Base-by-base conservation (phyloP, 2,888 invertebrate genomes). In the Steinernema hermaphroditum region DNA sequence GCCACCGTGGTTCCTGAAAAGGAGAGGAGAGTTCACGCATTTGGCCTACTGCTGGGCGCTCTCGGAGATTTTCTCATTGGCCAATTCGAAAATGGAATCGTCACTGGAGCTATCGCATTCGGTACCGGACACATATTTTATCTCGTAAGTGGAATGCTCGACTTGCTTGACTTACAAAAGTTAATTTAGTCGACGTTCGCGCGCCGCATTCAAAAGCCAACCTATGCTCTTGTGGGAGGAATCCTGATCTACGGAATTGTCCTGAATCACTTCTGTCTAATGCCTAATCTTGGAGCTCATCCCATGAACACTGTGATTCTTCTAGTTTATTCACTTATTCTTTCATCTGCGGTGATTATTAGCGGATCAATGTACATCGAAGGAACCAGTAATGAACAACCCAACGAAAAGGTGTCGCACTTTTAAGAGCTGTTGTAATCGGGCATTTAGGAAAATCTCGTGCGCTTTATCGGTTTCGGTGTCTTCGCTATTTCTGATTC, bases 401-500 rank as follows among this genome's bases (percentile, higher is more conserved):
- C 72, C 12, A 69, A 43, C n/a, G 43, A 37, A 27, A 68, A 62
- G 68, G 72, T 72, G 16, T 16, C n/a, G 16, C 16, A n/a, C 0
- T 9, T 69, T 69, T n/a, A 16, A 0, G 22, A 16, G 4, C n/a
- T 68, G 44, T 14, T n/a, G 32, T n/a, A 9, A 29, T 29, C 14
- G 1, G 16, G 1, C 19, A 1, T 74, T 32, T 71, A 75, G 78
- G 71, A 69, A 46, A 72, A 76, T 37, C 44, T 73, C 34, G 68
- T 78, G 71, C 76, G 76, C 14, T 71, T 75, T 29, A 62, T 76
- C 19, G 78, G 77, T 12, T 78, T 75, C 68, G 68, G 71, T 41
- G 77, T 73, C 34, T 83, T 83, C 76, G 81, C 76, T 71, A 50
- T 80, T 71, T 83, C 83, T 22, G 83, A 83, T 75, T 79, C 80